Percentiles rank a stretch among this genome's conserved stretches.
Conservation (phyloP, 2,888 invertebrate genomes). For the Molanna angustata region DNA sequence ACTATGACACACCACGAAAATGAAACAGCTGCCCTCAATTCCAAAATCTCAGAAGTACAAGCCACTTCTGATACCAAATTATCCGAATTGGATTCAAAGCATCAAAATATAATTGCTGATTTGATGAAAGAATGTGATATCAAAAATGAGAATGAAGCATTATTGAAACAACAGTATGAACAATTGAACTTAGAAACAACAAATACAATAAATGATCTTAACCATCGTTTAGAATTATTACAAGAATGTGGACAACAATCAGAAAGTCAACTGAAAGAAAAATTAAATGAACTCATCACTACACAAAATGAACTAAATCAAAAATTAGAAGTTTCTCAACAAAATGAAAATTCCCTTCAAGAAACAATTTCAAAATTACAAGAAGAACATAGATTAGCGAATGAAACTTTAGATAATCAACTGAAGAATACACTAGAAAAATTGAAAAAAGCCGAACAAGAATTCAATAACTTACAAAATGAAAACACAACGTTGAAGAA, state of each 20-base stretch:
- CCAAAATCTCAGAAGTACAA: conserved; percentile 38
- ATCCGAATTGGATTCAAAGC: conserved; percentile 40
- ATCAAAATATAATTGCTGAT: conserved; percentile 48
- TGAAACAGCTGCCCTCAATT: conserved; percentile 45
- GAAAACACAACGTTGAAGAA: conserved; percentile 41
- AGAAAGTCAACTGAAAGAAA: conserved; percentile 50
- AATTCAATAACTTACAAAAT: conserved; percentile 40
- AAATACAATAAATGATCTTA: conserved; percentile 50
- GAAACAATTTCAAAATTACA: conserved; percentile 49
- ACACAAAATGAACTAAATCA: conserved; percentile 52
- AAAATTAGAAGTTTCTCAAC: conserved; percentile 50
- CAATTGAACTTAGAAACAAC: conserved; percentile 45
- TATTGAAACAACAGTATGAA: conserved; percentile 44
- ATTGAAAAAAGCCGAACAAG: conserved; percentile 39
- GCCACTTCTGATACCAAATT: conserved; percentile 32
- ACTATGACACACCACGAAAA: conserved; percentile 43
- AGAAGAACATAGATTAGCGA: conserved; percentile 47
- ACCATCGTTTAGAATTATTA: conserved; percentile 46
- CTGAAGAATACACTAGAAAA: conserved; percentile 43
- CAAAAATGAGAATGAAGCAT: conserved; percentile 45
- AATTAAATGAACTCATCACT: conserved; percentile 50
- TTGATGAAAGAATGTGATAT: conserved; percentile 47
- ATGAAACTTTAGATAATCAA: conserved; percentile 46
- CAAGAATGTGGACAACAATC: conserved; percentile 50
- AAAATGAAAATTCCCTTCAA: conserved; percentile 51